These are phyloP conservation scores for Bubo scandiacus DNA, from an alignment of 2,113 vertebrate species.

Conservation along the genomic window DNA sequence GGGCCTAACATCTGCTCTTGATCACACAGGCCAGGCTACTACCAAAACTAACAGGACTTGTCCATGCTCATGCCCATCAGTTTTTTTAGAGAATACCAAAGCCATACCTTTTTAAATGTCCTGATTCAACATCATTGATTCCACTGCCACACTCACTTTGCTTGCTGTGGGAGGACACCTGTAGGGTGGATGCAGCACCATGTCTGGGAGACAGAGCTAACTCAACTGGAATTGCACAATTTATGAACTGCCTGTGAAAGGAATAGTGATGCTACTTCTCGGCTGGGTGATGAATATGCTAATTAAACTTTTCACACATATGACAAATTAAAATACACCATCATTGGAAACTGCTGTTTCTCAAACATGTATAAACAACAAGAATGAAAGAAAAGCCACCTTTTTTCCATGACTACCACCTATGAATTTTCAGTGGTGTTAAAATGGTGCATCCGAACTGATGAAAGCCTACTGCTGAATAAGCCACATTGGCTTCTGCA, in stretches of 20 bases:
- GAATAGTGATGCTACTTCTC: not conserved
- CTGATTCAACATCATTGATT: not conserved
- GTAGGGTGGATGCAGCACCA: not conserved
- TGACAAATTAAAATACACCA: slow-evolving; percentile 13
- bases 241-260: not conserved
- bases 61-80: not conserved
- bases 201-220: not conserved
- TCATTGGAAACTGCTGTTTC: slow-evolving; percentile 31
- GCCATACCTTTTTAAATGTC: not conserved
- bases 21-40: not conserved
- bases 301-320: slow-evolving; percentile 37
- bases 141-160: fast-evolving
- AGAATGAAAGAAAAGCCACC: not conserved
- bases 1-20: not conserved
- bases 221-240: not conserved
- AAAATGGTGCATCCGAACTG: not conserved
- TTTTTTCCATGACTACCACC: not conserved
- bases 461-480: not conserved
- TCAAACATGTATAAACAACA: slow-evolving; percentile 31
- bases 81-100: not conserved
- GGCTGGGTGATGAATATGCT: slow-evolving; percentile 22
- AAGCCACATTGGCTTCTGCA: not conserved
- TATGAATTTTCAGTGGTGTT: not conserved
- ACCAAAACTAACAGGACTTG: not conserved
- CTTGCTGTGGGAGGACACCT: not conserved